Percentiles rank a stretch among this genome's conserved stretches.
phyloP scores from a whole-genome alignment of 2,888 invertebrate genomes.

The Erebia epiphron region DNA sequence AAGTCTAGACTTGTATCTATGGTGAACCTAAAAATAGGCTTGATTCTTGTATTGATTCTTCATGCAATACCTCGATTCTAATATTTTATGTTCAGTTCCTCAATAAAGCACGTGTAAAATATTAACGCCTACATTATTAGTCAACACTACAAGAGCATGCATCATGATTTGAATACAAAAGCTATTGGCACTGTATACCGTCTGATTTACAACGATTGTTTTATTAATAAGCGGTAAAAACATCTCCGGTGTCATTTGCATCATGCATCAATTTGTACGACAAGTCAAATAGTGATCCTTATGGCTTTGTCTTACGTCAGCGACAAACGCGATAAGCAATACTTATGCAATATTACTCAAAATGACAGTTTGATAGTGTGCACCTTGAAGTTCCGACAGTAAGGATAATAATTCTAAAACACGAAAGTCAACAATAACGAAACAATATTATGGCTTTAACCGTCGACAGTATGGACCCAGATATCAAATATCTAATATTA shows the following conservation, averaged over 20 bases:
- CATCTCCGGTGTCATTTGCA: not conserved
- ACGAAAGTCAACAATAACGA: too few relatives aligned
- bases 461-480: too few relatives aligned
- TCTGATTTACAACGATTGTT: conserved; percentile 34
- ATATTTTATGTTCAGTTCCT: conserved; percentile 23
- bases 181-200: conserved; percentile 23
- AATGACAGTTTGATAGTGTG: too few relatives aligned
- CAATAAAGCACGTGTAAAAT: conserved; percentile 30
- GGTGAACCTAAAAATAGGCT: conserved; percentile 1
- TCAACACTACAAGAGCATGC: conserved; percentile 28
- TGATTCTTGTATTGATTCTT: conserved; percentile 22
- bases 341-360: too few relatives aligned
- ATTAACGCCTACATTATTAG: conserved; percentile 38
- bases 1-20: not conserved
- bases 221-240: conserved; percentile 29
- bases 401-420: too few relatives aligned
- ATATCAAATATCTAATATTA: too few relatives aligned
- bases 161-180: conserved; percentile 39
- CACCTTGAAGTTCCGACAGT: too few relatives aligned
- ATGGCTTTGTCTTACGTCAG: too few relatives aligned
- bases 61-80: conserved; percentile 3
- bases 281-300: too few relatives aligned
- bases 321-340: too few relatives aligned
- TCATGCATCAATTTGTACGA: not conserved
- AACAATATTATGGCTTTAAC: too few relatives aligned